Evolutionary conservation across 2,797 vertebrate species (phyloP).

Genomic region (Denticeps clupeoides): DNA sequence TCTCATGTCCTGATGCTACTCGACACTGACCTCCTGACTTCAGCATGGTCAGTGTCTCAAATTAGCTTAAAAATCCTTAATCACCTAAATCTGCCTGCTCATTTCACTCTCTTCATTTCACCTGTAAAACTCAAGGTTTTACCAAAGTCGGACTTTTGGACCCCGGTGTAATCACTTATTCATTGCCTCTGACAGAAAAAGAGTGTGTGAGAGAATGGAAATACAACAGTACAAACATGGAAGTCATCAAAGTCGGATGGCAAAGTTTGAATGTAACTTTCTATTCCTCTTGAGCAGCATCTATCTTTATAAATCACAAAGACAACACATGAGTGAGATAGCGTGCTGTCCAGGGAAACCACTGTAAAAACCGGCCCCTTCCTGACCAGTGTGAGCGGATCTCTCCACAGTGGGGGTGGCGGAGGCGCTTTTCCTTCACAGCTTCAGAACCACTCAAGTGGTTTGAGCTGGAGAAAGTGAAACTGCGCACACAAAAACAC

Average conservation of each 20-base stretch:
- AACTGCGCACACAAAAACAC: conserved; percentile 5
- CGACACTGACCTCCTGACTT: too few species aligned
- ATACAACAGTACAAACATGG: background rate
- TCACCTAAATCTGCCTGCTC: too few species aligned
- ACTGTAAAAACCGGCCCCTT: background rate
- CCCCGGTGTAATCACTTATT: too few species aligned
- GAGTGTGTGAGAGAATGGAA: too few species aligned
- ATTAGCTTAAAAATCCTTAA: too few species aligned
- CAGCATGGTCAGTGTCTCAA: too few species aligned
- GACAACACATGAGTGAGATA: background rate
- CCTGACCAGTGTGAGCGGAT: background rate
- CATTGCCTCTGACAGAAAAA: too few species aligned
- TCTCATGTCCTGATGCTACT: too few species aligned
- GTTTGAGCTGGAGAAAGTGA: conserved; percentile 2
- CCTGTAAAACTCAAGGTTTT: too few species aligned
- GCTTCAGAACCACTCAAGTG: background rate
- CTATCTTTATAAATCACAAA: background rate
- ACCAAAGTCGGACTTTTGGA: too few species aligned
- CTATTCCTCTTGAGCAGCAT: background rate
- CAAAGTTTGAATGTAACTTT: background rate
- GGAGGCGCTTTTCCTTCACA: background rate
- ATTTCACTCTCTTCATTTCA: too few species aligned
- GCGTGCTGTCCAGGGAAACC: background rate
- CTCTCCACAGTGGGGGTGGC: background rate
- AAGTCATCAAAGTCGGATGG: background rate